Conservation (phyloP, 2,113 vertebrate genomes). For the Scolopax mira region DNA sequence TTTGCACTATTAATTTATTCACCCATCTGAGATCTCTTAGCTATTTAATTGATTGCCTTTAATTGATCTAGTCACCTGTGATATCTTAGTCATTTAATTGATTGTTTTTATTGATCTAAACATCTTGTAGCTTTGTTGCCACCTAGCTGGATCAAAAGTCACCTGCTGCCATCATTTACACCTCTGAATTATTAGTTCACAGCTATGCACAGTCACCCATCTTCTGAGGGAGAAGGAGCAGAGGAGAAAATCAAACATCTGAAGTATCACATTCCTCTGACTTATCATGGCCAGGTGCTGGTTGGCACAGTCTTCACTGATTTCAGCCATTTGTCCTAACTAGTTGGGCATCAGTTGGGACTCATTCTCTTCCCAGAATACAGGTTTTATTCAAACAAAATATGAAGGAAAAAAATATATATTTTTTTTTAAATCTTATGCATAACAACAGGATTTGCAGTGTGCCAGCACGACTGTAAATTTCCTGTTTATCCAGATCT, state of each 20-base stretch:
- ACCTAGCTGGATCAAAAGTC: neutral
- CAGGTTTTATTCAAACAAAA: neutral
- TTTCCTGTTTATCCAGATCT: neutral
- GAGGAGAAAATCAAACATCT: neutral
- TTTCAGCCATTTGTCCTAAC: neutral
- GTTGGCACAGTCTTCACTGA: neutral
- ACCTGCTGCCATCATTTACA: neutral
- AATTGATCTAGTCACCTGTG: conserved; percentile 49
- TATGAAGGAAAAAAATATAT: neutral
- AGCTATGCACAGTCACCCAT: neutral
- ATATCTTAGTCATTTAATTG: conserved; percentile 25
- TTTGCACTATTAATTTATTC: conserved; percentile 48
- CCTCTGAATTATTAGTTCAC: neutral
- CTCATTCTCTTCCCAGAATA: neutral
- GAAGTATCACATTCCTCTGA: neutral
- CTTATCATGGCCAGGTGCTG: neutral
- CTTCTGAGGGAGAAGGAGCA: neutral
- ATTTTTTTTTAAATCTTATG: neutral
- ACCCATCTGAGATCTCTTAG: conserved; percentile 24
- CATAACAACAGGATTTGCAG: neutral
- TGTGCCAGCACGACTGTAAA: neutral
- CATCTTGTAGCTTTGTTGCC: neutral
- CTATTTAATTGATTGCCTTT: conserved; percentile 54
- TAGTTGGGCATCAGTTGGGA: neutral
- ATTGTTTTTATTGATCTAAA: conserved; percentile 28